phyloP scores from a whole-genome alignment of 2,113 vertebrate genomes.

The Ranitomeya variabilis region DNA sequence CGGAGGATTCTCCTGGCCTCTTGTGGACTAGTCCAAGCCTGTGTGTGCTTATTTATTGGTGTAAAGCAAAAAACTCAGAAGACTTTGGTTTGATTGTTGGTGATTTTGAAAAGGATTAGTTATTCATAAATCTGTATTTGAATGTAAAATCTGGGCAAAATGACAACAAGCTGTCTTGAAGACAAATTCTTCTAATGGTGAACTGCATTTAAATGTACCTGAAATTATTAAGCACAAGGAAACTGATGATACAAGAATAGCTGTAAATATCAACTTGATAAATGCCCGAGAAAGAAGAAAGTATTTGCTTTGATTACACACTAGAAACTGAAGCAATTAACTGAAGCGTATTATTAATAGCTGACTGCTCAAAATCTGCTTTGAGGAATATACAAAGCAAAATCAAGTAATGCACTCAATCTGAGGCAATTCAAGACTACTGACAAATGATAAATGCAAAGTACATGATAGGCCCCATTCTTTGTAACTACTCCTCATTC shows the following conservation, averaged over 20 bases:
- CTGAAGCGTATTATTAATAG: slow-evolving; percentile 17
- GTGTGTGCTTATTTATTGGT: background rate
- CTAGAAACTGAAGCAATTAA: slow-evolving; percentile 35
- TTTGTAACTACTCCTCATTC: no score
- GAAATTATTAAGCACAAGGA: slow-evolving; percentile 23
- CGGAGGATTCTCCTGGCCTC: no score
- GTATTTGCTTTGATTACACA: background rate
- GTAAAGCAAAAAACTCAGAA: background rate
- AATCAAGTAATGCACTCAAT: background rate
- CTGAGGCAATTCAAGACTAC: background rate
- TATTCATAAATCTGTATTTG: slow-evolving; percentile 11
- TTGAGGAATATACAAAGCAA: background rate
- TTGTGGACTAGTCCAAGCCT: no score
- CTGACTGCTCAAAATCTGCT: background rate
- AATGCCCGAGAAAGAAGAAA: slow-evolving; percentile 5
- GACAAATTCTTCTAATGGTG: slow-evolving; percentile 13
- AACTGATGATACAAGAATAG: background rate
- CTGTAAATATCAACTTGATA: slow-evolving; percentile 37
- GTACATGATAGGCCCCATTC: background rate
- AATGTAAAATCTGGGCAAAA: slow-evolving; percentile 6
- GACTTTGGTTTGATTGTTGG: background rate
- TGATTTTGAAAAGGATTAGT: background rate
- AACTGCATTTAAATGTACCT: slow-evolving; percentile 20
- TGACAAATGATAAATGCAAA: background rate
- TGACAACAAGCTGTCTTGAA: slow-evolving; percentile 24